A percentile compares a stretch with the other conserved stretches of the same genome.
These are phyloP conservation scores for Aphelinus atriplicis DNA, from an alignment of 1,140 invertebrate species.

Conservation along the genomic window DNA sequence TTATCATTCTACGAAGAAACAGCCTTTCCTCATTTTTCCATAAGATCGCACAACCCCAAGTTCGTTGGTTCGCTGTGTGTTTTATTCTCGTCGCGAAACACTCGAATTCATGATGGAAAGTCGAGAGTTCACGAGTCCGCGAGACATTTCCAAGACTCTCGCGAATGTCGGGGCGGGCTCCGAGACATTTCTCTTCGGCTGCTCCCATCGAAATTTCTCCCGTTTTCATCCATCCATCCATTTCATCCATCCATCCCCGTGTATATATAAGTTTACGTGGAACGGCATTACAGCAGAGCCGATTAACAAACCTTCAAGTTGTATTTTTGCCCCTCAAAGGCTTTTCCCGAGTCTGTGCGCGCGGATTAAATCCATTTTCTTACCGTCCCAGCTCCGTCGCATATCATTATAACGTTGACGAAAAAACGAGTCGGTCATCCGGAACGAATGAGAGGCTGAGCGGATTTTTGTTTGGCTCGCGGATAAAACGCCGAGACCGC, in stretches of 20 bases:
- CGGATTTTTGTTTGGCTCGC: neutral
- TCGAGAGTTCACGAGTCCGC: neutral
- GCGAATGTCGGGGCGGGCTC: no score
- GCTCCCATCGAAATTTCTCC: no score
- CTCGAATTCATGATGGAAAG: neutral
- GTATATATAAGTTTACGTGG: neutral
- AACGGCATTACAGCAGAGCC: neutral
- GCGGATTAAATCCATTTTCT: slow-evolving; percentile 2
- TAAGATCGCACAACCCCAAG: no score
- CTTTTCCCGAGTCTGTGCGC: neutral
- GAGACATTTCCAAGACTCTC: neutral
- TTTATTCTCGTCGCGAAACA: no score
- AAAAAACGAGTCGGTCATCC: neutral
- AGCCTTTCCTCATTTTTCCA: no score
- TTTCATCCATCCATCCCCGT: no score
- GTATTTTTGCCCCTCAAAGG: neutral
- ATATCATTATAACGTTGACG: slow-evolving; percentile 11
- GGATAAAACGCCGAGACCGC: neutral
- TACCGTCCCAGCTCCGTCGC: neutral
- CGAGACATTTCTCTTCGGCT: no score
- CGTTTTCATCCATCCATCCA: no score
- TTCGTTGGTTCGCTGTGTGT: no score
- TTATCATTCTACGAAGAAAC: no score
- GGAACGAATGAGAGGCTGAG: neutral
- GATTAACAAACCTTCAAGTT: neutral